phyloP scores from a whole-genome alignment of 2,113 vertebrate genomes.

The Sminthopsis crassicaudata region DNA sequence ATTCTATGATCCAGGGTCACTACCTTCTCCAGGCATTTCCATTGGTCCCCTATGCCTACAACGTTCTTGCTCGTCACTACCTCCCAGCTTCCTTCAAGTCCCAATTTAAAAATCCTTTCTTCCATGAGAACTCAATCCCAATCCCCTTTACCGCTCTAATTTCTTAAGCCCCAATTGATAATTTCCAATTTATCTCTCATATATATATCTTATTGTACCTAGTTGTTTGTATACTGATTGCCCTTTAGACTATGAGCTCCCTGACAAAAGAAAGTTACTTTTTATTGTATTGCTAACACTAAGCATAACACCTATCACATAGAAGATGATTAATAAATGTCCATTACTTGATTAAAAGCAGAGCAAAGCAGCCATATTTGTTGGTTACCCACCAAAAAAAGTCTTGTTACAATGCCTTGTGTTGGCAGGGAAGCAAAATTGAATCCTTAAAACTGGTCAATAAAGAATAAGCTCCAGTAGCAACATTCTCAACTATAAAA shows the following conservation, averaged over 20 bases:
- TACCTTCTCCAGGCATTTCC: not conserved
- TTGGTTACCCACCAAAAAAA: not conserved
- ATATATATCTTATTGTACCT: not conserved
- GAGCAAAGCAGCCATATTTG: not conserved
- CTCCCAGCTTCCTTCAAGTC: not conserved
- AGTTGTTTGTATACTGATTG: not conserved
- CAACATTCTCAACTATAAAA: not conserved
- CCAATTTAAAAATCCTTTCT: not conserved
- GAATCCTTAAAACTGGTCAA: not conserved
- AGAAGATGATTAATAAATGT: not conserved
- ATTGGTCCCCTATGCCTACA: not conserved
- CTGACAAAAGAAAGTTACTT: not conserved
- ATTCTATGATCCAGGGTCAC: not conserved
- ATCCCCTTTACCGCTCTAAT: not conserved
- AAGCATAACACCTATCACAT: not conserved
- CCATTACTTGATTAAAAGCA: not conserved
- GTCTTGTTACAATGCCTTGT: not conserved
- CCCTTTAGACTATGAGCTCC: not conserved
- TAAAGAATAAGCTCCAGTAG: not conserved
- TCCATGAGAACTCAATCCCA: not conserved
- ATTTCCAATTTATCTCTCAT: not conserved
- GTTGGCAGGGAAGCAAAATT: not conserved
- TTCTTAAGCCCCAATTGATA: not conserved
- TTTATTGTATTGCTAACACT: not conserved
- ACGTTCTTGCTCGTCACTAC: fast-evolving